Conservation (phyloP, 1,140 invertebrate genomes). For the Potamilus streckersoni region DNA sequence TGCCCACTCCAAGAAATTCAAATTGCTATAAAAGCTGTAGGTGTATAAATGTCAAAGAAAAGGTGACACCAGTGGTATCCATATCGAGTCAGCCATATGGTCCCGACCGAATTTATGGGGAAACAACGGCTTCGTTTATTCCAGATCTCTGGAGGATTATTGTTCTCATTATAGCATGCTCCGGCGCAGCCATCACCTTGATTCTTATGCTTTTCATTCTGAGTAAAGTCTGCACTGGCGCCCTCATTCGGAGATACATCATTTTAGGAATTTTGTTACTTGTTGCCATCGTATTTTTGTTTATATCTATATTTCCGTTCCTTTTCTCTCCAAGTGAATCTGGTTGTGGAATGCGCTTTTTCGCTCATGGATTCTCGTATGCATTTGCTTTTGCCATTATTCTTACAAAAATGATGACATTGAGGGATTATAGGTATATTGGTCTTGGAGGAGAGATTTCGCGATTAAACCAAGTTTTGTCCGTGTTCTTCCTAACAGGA, state of each 20-base stretch:
- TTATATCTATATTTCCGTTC: slow-evolving; percentile 71
- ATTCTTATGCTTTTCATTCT: slow-evolving; percentile 70
- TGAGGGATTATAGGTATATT: slow-evolving; percentile 72
- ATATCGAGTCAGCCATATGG: background rate
- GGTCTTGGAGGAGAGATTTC: slow-evolving; percentile 75
- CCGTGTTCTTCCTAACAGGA: slow-evolving; percentile 71
- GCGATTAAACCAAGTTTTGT: slow-evolving; percentile 72
- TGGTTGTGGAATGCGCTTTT: slow-evolving; percentile 70
- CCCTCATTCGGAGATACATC: slow-evolving; percentile 72
- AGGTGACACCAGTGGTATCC: background rate
- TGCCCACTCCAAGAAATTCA: slow-evolving; percentile 20
- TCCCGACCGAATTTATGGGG: slow-evolving; percentile 24
- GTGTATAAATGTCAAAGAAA: slow-evolving; percentile 31
- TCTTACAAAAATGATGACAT: slow-evolving; percentile 72
- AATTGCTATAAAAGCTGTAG: slow-evolving; percentile 36
- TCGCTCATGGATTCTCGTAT: slow-evolving; percentile 71
- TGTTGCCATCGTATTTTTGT: slow-evolving; percentile 68
- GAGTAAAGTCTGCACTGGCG: slow-evolving; percentile 69
- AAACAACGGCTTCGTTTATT: slow-evolving; percentile 40
- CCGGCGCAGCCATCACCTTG: slow-evolving; percentile 63
- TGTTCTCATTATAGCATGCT: slow-evolving; percentile 41
- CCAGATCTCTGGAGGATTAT: slow-evolving; percentile 47
- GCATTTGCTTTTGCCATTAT: slow-evolving; percentile 73
- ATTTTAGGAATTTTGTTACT: slow-evolving; percentile 71
- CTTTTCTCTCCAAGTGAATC: slow-evolving; percentile 67